These are phyloP conservation scores for Zhuqinia jingwanae DNA, from an alignment of 2,888 invertebrate species.

Conservation along the genomic window DNA sequence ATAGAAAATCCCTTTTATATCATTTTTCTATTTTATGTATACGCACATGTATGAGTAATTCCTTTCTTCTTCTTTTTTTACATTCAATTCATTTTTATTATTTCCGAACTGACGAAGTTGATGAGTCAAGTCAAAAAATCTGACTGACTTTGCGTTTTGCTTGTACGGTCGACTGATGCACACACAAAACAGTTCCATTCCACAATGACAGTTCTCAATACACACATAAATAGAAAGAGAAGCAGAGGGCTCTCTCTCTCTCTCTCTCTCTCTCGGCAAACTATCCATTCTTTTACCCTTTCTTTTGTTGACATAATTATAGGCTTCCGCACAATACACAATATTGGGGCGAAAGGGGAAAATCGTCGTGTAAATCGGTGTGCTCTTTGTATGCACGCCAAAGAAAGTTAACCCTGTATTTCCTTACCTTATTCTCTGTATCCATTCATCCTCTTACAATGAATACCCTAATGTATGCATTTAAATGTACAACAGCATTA, in stretches of 20 bases:
- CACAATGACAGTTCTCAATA: too few relatives aligned
- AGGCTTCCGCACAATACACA: conserved; percentile 39
- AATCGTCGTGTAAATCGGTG: not conserved
- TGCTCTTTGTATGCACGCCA: conserved; percentile 2
- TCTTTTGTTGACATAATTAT: conserved; percentile 60
- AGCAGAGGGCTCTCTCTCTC: too few relatives aligned
- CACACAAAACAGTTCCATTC: conserved; percentile 6
- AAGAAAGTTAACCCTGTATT: conserved; percentile 63
- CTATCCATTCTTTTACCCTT: not conserved
- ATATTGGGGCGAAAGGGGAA: conserved; percentile 56
- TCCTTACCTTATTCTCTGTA: conserved; percentile 32
- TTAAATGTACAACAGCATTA: too few relatives aligned
- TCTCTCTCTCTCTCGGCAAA: too few relatives aligned
- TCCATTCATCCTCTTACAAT: conserved; percentile 52
- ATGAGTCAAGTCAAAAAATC: conserved; percentile 55
- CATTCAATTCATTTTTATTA: conserved; percentile 23
- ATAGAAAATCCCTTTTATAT: conserved; percentile 14
- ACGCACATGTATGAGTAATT: conserved; percentile 23
- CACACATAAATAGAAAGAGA: too few relatives aligned
- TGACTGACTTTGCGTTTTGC: not conserved
- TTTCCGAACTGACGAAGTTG: not conserved
- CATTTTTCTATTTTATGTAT: not conserved
- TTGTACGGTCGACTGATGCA: conserved; percentile 14
- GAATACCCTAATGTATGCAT: conserved; percentile 50
- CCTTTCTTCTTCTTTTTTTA: conserved; percentile 38